A percentile compares a stretch with the other conserved stretches of the same genome.
Conservation (phyloP, 2,888 invertebrate species). For the Dynastes tityus region DNA sequence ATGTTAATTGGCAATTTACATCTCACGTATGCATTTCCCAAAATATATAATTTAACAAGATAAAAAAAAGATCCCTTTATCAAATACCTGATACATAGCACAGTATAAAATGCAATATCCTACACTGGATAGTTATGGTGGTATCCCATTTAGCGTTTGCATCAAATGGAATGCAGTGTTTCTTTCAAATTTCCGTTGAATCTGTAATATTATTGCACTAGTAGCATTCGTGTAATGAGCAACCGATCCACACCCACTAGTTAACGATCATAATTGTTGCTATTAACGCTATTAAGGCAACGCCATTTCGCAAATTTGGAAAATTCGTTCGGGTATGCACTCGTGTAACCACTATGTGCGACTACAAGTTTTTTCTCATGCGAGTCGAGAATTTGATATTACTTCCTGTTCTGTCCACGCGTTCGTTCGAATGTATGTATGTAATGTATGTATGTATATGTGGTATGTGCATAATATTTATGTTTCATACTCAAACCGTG, state of each 20-base stretch:
- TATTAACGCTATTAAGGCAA: conserved; percentile 14
- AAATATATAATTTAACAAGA: no score
- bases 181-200: no score
- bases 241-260: conserved; percentile 12
- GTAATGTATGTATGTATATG: conserved; percentile 18
- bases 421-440: conserved; percentile 11
- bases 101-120: not conserved
- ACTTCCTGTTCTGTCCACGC: conserved; percentile 38
- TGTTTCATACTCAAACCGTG: conserved; percentile 5
- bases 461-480: conserved; percentile 23
- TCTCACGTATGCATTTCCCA: no score
- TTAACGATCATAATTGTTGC: not conserved
- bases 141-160: not conserved
- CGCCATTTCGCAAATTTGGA: conserved; percentile 32
- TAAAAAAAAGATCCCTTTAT: no score
- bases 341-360: conserved; percentile 8
- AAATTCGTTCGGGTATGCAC: conserved; percentile 4
- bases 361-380: conserved; percentile 16
- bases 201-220: conserved; percentile 9
- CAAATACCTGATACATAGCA: no score
- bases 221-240: conserved; percentile 22
- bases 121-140: no score
- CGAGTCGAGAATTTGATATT: conserved; percentile 36
- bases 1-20: no score
- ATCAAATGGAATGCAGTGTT: no score